A percentile compares a stretch with the other conserved stretches of the same genome.
These are phyloP conservation scores for Neomorphus geoffroyi DNA, from an alignment of 2,797 vertebrate species.

Conservation along the genomic window DNA sequence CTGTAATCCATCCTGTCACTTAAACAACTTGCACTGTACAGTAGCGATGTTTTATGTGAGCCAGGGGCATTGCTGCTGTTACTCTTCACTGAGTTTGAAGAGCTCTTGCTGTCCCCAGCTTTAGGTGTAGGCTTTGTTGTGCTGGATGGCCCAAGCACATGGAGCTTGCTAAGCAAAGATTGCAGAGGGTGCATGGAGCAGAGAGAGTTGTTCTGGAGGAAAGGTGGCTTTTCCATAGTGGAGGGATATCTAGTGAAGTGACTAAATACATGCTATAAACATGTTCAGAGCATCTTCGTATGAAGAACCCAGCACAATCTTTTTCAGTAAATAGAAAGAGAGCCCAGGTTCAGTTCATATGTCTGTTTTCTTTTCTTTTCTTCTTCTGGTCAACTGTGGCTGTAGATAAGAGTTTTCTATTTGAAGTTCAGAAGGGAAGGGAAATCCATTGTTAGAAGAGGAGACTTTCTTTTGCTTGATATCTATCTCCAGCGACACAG, in stretches of 20 bases:
- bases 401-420: constrained; percentile 74
- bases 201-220: background rate
- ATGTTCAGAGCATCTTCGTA: constrained; percentile 47
- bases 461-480: constrained; percentile 73
- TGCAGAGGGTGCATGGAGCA: background rate
- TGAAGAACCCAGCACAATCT: constrained; percentile 59
- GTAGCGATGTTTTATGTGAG: background rate
- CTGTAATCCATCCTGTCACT: background rate
- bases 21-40: background rate
- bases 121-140: background rate
- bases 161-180: background rate
- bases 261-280: constrained; percentile 67
- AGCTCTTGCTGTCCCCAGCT: background rate
- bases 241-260: background rate
- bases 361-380: constrained; percentile 73
- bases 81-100: background rate
- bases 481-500: constrained; percentile 68
- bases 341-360: constrained; percentile 48
- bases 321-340: constrained; percentile 65
- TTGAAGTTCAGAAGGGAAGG: constrained; percentile 76
- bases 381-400: constrained; percentile 75
- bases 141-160: background rate
- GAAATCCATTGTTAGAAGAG: constrained; percentile 75
- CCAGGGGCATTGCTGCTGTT: background rate
- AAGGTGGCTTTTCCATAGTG: constrained; percentile 10